A percentile compares a stretch with the other conserved stretches of the same genome.
phyloP scores from a whole-genome alignment of 2,888 invertebrate genomes.

The Aphodius sticticus region DNA sequence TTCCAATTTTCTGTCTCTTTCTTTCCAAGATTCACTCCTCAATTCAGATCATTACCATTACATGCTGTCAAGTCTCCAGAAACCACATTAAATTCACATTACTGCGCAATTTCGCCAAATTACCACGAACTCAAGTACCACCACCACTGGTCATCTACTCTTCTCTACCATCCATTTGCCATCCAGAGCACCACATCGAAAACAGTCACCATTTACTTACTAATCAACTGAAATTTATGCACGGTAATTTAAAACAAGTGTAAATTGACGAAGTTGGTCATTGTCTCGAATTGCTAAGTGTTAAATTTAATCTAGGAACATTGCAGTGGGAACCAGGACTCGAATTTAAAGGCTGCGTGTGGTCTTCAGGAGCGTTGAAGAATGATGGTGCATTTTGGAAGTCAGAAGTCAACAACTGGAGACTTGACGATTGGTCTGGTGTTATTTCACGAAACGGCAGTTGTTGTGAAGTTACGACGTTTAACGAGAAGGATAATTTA shows the following conservation, averaged over 20 bases:
- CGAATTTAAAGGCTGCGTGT: not conserved
- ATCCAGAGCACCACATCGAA: not conserved
- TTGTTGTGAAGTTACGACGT: not conserved
- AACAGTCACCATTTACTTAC: constrained; percentile 4
- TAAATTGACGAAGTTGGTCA: not conserved
- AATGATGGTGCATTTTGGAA: not conserved
- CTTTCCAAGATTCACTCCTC: not conserved
- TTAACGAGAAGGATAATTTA: not conserved
- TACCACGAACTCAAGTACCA: not conserved
- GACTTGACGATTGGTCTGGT: not conserved
- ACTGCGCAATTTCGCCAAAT: not conserved
- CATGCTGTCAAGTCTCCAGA: not conserved
- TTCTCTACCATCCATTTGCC: not conserved
- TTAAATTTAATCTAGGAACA: not conserved
- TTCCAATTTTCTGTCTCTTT: not conserved
- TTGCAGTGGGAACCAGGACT: not conserved
- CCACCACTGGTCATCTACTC: not conserved
- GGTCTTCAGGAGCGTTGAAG: not conserved
- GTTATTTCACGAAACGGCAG: not conserved
- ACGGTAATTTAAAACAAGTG: constrained; percentile 4
- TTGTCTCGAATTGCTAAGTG: not conserved
- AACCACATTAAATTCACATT: not conserved
- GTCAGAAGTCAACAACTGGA: not conserved
- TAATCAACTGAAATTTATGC: not conserved
- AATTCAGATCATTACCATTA: not conserved